Evolutionary conservation across 2,797 vertebrate genomes (phyloP), one percentile per base, ranked within the genome.

Genomic region (Mionectes olivaceus): DNA sequence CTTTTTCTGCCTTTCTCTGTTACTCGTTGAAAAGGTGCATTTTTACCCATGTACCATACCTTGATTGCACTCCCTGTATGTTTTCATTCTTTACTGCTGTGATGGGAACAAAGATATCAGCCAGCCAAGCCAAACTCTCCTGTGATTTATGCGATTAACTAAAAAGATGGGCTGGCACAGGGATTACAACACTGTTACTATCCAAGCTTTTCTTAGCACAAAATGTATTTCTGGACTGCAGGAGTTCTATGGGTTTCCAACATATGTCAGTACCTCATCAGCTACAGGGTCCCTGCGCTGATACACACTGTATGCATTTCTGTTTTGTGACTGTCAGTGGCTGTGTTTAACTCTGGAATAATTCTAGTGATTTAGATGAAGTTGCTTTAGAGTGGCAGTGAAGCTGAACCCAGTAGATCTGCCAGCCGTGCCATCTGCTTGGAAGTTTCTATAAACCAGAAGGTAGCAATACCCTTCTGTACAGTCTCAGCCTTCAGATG

Each of bases 391-490:
- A 91, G 65, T 10, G 12, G 61, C 73, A 81, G 30, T 21, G 57
- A 91, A 64, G 74, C 60, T 91, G 82, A 87, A 89, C n/a, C 27
- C 61, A 61, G 71, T 64, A 91, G 68, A 65, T 83, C 84, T 93
- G 84, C 78, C 79, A 95, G 71, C 86, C n/a, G 37, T 85, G 50
- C 84, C 87, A 89, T 83, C 94, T 93, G 87, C 50, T 96, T 91
- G 80, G 73, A 94, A 91, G 69, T 71, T 95, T 83, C 55, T 52
- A 79, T 73, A 89, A 88, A 78, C n/a, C 53, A 90, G 71, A 88
- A 89, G 55, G 39, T 32, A 83, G 81, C 69, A 68, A 53, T 78
- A 55, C 32, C 61, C 47, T 91, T 94, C 91, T 75, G 65, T 55
- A 80, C 23, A 87, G 39, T 76, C 79, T 91, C 35, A 83, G 61